phyloP scores from a whole-genome alignment of 1,140 invertebrate genomes.

The Temnothorax curvispinosus region DNA sequence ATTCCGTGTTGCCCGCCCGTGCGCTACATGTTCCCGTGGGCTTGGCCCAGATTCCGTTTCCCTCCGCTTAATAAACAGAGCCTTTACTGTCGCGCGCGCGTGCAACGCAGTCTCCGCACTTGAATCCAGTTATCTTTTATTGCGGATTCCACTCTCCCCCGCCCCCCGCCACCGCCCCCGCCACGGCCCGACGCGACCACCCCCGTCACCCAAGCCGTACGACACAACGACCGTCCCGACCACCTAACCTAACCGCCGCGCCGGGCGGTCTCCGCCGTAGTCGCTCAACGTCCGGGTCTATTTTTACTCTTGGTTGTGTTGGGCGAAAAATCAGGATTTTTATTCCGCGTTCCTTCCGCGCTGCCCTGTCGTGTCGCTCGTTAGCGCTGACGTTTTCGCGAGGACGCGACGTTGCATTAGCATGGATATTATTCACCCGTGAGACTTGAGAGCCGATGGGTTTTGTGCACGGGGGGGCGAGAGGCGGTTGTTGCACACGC shows the following conservation, averaged over 20 bases:
- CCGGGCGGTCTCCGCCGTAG: neutral
- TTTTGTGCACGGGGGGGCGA: neutral
- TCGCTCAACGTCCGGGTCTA: constrained; percentile 38
- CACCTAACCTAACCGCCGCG: neutral
- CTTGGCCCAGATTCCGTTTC: constrained; percentile 68
- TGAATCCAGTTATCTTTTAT: constrained; percentile 67
- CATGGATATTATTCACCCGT: constrained; percentile 40
- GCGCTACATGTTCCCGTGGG: constrained; percentile 42
- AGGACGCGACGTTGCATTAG: constrained; percentile 19
- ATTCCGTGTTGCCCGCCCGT: constrained; percentile 55
- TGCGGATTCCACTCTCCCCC: constrained; percentile 24
- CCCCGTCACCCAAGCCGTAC: neutral
- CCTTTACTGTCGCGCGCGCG: constrained; percentile 61
- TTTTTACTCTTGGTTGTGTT: constrained; percentile 32
- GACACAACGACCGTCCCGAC: neutral
- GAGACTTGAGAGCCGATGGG: constrained; percentile 8
- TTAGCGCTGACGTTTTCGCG: constrained; percentile 39
- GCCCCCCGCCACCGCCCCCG: too few species aligned
- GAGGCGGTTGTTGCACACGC: neutral
- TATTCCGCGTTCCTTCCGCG: constrained; percentile 16
- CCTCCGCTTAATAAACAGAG: constrained; percentile 67
- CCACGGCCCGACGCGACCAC: too few species aligned
- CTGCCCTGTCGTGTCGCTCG: constrained; percentile 13
- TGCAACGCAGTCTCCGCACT: constrained; percentile 55
- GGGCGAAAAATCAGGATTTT: constrained; percentile 52